Percentiles rank a stretch among this genome's conserved stretches.
phyloP scores from a whole-genome alignment of 2,888 invertebrate species.

The Seladonia tumulorum region DNA sequence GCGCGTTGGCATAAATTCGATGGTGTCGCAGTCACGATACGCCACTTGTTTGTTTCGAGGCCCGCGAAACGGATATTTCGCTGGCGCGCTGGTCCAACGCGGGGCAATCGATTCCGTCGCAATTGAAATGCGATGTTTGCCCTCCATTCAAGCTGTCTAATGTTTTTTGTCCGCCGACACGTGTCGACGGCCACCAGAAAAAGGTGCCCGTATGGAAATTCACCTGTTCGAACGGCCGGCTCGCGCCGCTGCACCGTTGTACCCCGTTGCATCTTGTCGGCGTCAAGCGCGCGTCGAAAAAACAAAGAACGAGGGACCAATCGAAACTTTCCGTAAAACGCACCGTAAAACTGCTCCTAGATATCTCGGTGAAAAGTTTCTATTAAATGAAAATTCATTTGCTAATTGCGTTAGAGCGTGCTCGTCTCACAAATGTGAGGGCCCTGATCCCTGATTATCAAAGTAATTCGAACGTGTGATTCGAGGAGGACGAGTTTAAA shows the following conservation, averaged over 20 bases:
- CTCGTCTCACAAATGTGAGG: too few relatives aligned
- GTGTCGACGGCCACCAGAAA: conserved; percentile 31
- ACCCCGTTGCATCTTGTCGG: background rate
- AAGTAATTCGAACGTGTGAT: background rate
- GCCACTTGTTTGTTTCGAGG: conserved; percentile 64
- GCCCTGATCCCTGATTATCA: background rate
- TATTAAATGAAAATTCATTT: too few relatives aligned
- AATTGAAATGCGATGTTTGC: conserved; percentile 70
- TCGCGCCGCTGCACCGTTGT: background rate
- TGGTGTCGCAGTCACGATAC: conserved; percentile 44
- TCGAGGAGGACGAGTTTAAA: background rate
- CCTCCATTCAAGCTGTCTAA: conserved; percentile 61
- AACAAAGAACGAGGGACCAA: conserved; percentile 2
- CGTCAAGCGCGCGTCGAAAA: background rate
- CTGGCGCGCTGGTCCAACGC: conserved; percentile 42
- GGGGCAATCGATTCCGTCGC: conserved; percentile 58
- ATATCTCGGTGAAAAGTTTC: too few relatives aligned
- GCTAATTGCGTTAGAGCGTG: too few relatives aligned
- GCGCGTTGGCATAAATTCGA: conserved; percentile 55
- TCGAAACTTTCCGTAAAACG: too few relatives aligned
- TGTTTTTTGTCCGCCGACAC: conserved; percentile 54
- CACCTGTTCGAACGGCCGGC: conserved; percentile 25
- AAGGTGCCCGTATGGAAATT: conserved; percentile 44
- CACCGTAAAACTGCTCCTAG: too few relatives aligned
- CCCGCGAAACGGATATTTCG: conserved; percentile 57